phyloP scores from a whole-genome alignment of 2,888 invertebrate species.

The Heliconius hortense region DNA sequence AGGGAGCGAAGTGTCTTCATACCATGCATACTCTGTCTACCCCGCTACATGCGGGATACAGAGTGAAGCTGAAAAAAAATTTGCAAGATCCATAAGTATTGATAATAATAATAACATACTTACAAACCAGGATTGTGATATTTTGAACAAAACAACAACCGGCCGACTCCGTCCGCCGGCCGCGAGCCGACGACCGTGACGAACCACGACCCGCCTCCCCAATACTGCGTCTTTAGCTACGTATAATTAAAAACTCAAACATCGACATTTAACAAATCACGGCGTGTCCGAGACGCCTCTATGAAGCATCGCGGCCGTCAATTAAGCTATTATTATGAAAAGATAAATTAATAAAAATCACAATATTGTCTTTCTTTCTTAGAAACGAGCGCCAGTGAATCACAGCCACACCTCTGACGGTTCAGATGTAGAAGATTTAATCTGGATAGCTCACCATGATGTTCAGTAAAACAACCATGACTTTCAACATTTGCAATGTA shows the following conservation, averaged over 20 bases:
- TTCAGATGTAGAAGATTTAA: slow-evolving; percentile 65
- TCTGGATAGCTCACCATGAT: slow-evolving; percentile 67
- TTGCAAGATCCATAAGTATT: neutral
- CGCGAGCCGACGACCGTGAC: slow-evolving; percentile 62
- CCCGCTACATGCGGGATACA: no score
- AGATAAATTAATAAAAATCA: slow-evolving; percentile 65
- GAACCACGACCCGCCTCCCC: slow-evolving; percentile 68
- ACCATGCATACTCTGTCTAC: no score
- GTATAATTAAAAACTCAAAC: slow-evolving; percentile 79
- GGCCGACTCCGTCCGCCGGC: slow-evolving; percentile 43
- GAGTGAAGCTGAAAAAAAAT: neutral
- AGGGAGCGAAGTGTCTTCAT: no score
- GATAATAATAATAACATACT: slow-evolving; percentile 20
- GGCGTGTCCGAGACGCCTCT: slow-evolving; percentile 54
- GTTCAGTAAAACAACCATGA: slow-evolving; percentile 66
- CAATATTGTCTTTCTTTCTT: slow-evolving; percentile 62
- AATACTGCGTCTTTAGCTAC: slow-evolving; percentile 74
- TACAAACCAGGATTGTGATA: slow-evolving; percentile 32
- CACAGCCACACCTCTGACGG: slow-evolving; percentile 71
- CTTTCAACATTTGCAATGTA: slow-evolving; percentile 60
- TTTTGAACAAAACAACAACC: slow-evolving; percentile 49
- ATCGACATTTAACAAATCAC: slow-evolving; percentile 76
- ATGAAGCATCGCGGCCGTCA: slow-evolving; percentile 71
- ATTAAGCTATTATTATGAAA: slow-evolving; percentile 70
- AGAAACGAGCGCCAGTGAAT: slow-evolving; percentile 66